These are phyloP conservation scores for Coryphaenoides rupestris DNA, from an alignment of 2,113 vertebrate species.

Conservation along the genomic window DNA sequence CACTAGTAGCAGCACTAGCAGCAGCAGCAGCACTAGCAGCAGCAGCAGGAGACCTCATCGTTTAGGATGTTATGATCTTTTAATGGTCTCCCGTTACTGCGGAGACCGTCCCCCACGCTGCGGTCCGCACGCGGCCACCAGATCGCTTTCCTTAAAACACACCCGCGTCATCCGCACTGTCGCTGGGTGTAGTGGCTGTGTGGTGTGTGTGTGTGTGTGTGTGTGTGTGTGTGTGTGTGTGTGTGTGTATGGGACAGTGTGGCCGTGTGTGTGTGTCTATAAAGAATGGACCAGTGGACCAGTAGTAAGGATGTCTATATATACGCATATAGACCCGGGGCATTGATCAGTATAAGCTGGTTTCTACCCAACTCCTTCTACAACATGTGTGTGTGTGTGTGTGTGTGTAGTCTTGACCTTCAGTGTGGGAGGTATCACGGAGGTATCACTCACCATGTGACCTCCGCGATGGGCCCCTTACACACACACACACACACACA, in stretches of 20 bases:
- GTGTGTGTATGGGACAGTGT: constrained; percentile 29
- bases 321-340: constrained; percentile 74
- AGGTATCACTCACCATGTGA: constrained; percentile 39
- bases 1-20: constrained; percentile 46
- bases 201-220: constrained; percentile 47
- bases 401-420: constrained; percentile 71
- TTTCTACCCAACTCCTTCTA: constrained; percentile 20
- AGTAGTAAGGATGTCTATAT: constrained; percentile 68
- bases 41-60: constrained; percentile 57
- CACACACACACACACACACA: constrained; percentile 34
- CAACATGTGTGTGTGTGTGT: background rate
- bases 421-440: constrained; percentile 65
- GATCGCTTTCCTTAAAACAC: constrained; percentile 70
- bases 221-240: constrained; percentile 31
- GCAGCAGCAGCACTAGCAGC: constrained; percentile 42
- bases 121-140: constrained; percentile 37
- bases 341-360: constrained; percentile 67
- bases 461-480: constrained; percentile 33
- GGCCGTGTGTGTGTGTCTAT: constrained; percentile 41
- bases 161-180: constrained; percentile 57
- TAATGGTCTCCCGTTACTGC: constrained; percentile 67
- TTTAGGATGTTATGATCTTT: constrained; percentile 70
- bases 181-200: constrained; percentile 53
- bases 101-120: constrained; percentile 50
- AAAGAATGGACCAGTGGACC: constrained; percentile 57